These are phyloP conservation scores for Pheucticus melanocephalus DNA, from an alignment of 2,113 vertebrate genomes.

Conservation along the genomic window DNA sequence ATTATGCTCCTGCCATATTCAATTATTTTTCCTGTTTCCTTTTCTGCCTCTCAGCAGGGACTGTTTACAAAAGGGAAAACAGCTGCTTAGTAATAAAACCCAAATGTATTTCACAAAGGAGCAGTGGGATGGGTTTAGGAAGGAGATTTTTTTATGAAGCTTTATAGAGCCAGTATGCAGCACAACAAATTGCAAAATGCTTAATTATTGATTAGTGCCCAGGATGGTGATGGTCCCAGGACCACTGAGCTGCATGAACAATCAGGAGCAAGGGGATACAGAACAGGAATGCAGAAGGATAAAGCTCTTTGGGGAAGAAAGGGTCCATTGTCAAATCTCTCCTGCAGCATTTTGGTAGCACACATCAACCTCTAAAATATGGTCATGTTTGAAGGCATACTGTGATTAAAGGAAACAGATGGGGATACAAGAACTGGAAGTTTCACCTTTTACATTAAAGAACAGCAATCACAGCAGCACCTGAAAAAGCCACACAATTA, in stretches of 20 bases:
- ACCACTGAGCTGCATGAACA: neutral
- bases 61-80: neutral
- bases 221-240: neutral
- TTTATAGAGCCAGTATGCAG: neutral
- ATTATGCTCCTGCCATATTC: neutral
- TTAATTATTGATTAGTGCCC: neutral
- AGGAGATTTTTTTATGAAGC: neutral
- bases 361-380: neutral
- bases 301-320: neutral
- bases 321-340: neutral
- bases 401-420: conserved; percentile 35
- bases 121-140: neutral
- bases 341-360: neutral
- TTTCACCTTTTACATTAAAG: neutral
- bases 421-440: neutral
- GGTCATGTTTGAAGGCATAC: neutral
- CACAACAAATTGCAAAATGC: neutral
- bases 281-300: neutral
- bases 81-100: neutral
- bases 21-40: neutral
- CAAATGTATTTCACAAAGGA: neutral
- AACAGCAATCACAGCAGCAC: neutral
- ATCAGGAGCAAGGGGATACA: neutral
- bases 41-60: neutral
- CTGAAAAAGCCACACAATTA: neutral